Percentiles rank a stretch among this genome's conserved stretches.
Evolutionary conservation across 1,140 invertebrate species (phyloP).

Genomic region (Calephelis virginiensis): DNA sequence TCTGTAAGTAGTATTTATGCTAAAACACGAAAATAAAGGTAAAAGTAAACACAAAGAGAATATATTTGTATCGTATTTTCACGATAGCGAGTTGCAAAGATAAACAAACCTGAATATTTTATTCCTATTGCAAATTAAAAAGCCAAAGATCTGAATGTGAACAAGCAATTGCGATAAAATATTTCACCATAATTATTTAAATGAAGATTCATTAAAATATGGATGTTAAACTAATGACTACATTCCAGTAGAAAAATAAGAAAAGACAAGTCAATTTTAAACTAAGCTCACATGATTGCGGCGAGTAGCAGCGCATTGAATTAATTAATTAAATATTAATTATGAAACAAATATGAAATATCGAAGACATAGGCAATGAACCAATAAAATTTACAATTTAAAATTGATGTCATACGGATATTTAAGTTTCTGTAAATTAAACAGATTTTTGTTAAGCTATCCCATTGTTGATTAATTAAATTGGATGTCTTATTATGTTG

Average conservation of each 20-base stretch:
- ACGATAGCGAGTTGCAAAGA: background rate
- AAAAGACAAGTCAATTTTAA: slow-evolving; percentile 7
- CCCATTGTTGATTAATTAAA: too few species aligned
- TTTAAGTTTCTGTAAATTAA: too few species aligned
- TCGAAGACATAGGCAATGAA: too few species aligned
- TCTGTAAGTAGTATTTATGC: too few species aligned
- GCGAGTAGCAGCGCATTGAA: too few species aligned
- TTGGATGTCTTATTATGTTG: too few species aligned
- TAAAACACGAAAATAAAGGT: too few species aligned
- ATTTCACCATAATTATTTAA: background rate
- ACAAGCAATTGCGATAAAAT: slow-evolving; percentile 6
- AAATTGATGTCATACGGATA: too few species aligned
- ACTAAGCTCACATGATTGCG: too few species aligned
- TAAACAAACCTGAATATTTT: background rate
- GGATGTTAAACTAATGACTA: background rate
- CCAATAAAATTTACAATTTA: too few species aligned
- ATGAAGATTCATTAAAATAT: background rate
- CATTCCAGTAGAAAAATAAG: background rate
- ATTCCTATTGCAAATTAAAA: background rate
- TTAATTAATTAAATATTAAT: background rate
- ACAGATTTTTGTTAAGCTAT: too few species aligned
- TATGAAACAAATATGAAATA: slow-evolving; percentile 3
- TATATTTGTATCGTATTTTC: background rate
- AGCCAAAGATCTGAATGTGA: slow-evolving; percentile 1
- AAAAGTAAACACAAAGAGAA: background rate